A percentile compares a stretch with the other conserved stretches of the same genome.
phyloP scores from a whole-genome alignment of 2,797 vertebrate species.

The Poliocrania exsul region DNA sequence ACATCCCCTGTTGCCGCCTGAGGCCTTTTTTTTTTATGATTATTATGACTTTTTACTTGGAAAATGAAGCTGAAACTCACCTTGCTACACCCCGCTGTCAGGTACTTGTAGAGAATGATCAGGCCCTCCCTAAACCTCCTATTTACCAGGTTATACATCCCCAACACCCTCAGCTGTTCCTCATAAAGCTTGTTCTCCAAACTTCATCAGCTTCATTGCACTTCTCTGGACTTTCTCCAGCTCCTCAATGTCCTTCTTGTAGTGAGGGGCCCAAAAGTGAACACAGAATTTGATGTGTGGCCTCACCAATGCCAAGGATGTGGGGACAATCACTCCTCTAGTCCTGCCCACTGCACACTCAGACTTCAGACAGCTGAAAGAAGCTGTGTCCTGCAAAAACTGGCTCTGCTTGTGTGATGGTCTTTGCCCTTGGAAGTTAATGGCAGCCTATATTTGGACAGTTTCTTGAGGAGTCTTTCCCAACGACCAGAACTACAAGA shows the following conservation, averaged over 20 bases:
- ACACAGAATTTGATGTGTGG: not conserved
- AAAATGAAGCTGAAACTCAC: not conserved
- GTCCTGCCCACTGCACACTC: not conserved
- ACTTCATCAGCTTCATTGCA: not conserved
- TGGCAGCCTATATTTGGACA: not conserved
- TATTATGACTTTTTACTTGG: not conserved
- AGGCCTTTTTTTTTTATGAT: not conserved
- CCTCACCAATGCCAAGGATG: not conserved
- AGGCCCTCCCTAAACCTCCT: not conserved
- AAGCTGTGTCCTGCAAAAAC: not conserved
- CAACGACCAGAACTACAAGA: not conserved
- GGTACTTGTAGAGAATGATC: not conserved
- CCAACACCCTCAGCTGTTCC: not conserved
- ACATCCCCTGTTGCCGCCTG: not conserved
- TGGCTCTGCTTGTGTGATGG: not conserved
- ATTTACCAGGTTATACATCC: not conserved
- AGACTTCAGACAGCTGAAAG: not conserved
- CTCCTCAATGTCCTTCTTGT: not conserved
- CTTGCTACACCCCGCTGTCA: not conserved
- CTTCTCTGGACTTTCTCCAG: not conserved
- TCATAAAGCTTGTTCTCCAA: not conserved
- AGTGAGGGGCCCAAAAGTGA: accelerated
- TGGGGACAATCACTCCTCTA: not conserved
- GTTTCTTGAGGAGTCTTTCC: not conserved
- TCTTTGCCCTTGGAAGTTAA: not conserved